Evolutionary conservation across 2,888 invertebrate genomes (phyloP), one percentile per base, ranked within the genome.

Genomic region (Tortricodes alternella): DNA sequence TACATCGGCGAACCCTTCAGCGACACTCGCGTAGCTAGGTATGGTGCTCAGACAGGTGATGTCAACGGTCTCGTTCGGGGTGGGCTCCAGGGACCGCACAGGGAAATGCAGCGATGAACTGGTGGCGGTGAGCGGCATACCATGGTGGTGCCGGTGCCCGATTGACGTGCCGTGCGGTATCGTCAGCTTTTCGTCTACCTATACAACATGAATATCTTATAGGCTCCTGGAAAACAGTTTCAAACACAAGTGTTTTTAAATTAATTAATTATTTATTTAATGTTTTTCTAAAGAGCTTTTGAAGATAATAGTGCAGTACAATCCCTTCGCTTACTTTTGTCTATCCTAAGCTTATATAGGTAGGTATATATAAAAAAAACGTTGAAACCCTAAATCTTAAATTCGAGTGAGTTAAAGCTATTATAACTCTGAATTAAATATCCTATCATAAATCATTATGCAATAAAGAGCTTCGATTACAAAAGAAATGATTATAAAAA

Each of bases 31-130:
- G 66, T 94, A 94, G 67, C 94, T 93, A 0, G 96, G 96, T 72
- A 96, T 96, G 52, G 96, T 96, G 66, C 95, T 93, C 63, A 95
- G 86, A 74, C 96, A 96, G 62, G 94, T 95, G 70, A 96, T 92
- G 67, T 94, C 93, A 63, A 96, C 91, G 35, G 93, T 92, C 53
- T 95, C 94, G 76, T 95, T 94, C 46, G 92, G 93, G 44, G 92
- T 93, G 59, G 93, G 91, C 76, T 95, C 94, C 60, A 95, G 89
- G 63, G 92, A 93, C 1, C 93, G 92, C 62, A 96, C 92, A 60
- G 95, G 94, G 73, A 95, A 93, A 65, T 93, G 93, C 52, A 96
- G 89, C 1, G 88, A 88, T 4, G 88, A 85, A 67, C 81, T 85
- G 46, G 88, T 87, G 60, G 79, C 65, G 0, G 79, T 75, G 7